Percentiles rank a stretch among this genome's conserved stretches.
phyloP scores from a whole-genome alignment of 1,140 invertebrate species.

The Heliconius melpomene region DNA sequence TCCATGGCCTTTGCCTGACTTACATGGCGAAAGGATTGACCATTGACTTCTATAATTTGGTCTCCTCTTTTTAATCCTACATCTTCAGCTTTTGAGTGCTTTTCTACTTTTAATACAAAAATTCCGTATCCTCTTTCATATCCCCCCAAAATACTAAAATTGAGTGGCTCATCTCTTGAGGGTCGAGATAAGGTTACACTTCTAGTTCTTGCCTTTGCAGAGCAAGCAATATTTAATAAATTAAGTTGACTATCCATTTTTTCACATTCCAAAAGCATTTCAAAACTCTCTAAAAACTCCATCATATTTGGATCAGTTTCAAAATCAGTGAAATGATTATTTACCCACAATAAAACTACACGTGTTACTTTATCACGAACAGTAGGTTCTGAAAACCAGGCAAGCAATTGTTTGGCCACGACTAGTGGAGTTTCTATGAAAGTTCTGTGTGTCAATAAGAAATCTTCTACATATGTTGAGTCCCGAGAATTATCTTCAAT shows the following conservation, averaged over 20 bases:
- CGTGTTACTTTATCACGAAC: conserved; percentile 95
- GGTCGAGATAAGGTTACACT: conserved; percentile 95
- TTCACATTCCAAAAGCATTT: conserved; percentile 90
- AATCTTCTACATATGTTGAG: conserved; percentile 99
- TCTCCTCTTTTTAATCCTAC: conserved; percentile 98
- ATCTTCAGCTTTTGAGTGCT: conserved; percentile 95
- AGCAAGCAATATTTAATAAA: conserved; percentile 97
- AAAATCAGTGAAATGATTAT: conserved; percentile 99
- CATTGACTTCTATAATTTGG: conserved; percentile 98
- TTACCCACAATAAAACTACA: conserved; percentile 98
- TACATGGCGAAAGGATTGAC: conserved; percentile 96
- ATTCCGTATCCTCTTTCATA: conserved; percentile 95
- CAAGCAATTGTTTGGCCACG: conserved; percentile 92
- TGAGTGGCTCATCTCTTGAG: conserved; percentile 94
- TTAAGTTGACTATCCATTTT: conserved; percentile 91
- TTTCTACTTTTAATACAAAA: conserved; percentile 97
- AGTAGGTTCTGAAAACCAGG: conserved; percentile 92
- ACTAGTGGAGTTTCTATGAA: conserved; percentile 93
- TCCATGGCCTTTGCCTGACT: conserved; percentile 95
- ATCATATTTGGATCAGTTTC: conserved; percentile 98
- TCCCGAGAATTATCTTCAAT: conserved; percentile 97
- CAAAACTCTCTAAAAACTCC: conserved; percentile 97
- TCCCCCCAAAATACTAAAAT: conserved; percentile 96
- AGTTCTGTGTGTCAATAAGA: conserved; percentile 97
- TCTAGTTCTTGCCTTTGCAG: conserved; percentile 95